Evolutionary conservation across 1,140 invertebrate genomes (phyloP).

Genomic region (Lucilia cuprina): DNA sequence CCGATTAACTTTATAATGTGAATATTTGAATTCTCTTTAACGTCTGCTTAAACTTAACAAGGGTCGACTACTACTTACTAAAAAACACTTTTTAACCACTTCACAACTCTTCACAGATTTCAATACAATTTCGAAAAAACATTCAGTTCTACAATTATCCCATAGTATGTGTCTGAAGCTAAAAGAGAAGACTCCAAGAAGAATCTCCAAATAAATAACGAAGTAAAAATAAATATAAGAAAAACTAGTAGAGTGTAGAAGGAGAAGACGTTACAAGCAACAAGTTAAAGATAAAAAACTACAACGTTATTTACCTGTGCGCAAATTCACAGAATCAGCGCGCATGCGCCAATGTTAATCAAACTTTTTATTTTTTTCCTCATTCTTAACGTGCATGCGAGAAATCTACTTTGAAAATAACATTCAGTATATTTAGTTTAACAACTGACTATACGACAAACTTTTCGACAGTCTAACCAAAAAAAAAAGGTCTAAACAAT

Average conservation of each 20-base stretch:
- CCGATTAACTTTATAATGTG: too few species aligned
- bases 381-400: too few species aligned
- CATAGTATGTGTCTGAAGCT: background rate
- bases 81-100: background rate
- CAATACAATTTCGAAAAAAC: background rate
- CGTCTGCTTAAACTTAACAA: background rate
- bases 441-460: background rate
- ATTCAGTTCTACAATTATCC: background rate
- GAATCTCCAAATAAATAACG: too few species aligned
- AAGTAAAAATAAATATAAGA: background rate
- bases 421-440: background rate
- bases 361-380: background rate
- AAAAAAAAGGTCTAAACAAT: background rate
- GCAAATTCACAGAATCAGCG: slow-evolving; percentile 32
- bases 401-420: too few species aligned
- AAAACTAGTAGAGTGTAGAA: background rate
- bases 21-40: background rate
- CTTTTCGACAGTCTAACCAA: background rate
- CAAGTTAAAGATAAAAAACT: slow-evolving; percentile 10
- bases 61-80: background rate
- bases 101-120: background rate
- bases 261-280: background rate
- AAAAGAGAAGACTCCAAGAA: slow-evolving; percentile 3
- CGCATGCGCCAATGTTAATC: slow-evolving; percentile 31
- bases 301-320: slow-evolving; percentile 28